Evolutionary conservation across 2,888 invertebrate species (phyloP).

Genomic region (Rotaria socialis): DNA sequence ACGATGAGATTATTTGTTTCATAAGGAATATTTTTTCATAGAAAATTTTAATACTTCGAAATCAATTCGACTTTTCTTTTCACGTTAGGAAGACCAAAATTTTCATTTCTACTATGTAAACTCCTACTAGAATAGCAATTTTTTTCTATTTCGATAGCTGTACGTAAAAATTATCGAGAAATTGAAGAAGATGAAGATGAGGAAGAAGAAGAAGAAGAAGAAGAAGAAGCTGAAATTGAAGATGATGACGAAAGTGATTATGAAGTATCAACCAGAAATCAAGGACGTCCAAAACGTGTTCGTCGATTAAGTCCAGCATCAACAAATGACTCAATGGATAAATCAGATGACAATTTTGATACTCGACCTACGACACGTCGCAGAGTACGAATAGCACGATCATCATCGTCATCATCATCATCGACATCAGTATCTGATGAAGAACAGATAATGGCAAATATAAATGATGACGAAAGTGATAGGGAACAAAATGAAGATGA

Average conservation of each 20-base stretch:
- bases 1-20: too few species aligned
- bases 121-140: too few species aligned
- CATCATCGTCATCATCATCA: neutral
- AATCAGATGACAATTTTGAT: neutral
- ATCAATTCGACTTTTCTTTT: too few species aligned
- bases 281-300: slow-evolving; percentile 10
- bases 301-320: neutral
- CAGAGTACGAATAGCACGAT: slow-evolving; percentile 4
- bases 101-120: too few species aligned
- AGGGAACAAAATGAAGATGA: neutral
- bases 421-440: neutral
- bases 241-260: neutral
- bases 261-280: neutral
- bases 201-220: neutral
- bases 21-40: too few species aligned
- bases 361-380: neutral
- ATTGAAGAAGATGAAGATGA: neutral
- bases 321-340: neutral
- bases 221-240: neutral
- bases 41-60: too few species aligned
- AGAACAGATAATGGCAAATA: neutral
- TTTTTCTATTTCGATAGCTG: neutral
- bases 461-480: slow-evolving; percentile 7
- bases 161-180: slow-evolving; percentile 17
- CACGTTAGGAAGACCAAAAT: too few species aligned